These are phyloP conservation scores for Polydesmus complanatus DNA, from an alignment of 2,888 invertebrate genomes.

Conservation along the genomic window DNA sequence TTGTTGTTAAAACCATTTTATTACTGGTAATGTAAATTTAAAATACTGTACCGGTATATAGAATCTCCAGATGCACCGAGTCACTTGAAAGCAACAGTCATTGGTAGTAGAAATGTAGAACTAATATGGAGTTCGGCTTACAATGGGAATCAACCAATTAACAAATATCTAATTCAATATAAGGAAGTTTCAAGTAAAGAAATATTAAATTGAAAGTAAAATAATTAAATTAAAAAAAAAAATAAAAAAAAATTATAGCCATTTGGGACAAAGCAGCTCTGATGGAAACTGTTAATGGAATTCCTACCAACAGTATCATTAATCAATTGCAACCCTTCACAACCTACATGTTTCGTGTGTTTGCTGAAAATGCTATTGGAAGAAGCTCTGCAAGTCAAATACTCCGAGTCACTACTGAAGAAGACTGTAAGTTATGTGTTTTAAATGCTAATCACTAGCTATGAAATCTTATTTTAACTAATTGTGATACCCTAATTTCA, in stretches of 20 bases:
- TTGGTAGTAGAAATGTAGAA: neutral
- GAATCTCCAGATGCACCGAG: neutral
- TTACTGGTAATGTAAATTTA: too few species aligned
- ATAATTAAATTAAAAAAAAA: too few species aligned
- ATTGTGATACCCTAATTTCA: constrained; percentile 20
- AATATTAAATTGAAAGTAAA: neutral
- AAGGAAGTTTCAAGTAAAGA: neutral
- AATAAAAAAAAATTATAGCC: too few species aligned
- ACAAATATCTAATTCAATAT: neutral
- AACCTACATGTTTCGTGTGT: constrained; percentile 5
- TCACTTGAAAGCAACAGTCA: neutral
- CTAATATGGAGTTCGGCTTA: neutral
- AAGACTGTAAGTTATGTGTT: constrained; percentile 22
- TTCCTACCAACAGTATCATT: constrained; percentile 9
- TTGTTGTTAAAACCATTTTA: too few species aligned
- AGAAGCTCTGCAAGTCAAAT: constrained; percentile 10
- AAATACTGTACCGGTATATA: neutral
- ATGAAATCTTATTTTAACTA: too few species aligned
- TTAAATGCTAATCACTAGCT: too few species aligned
- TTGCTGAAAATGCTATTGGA: constrained; percentile 11
- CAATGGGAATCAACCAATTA: neutral
- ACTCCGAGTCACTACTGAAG: constrained; percentile 1
- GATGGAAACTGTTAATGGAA: constrained; percentile 14
- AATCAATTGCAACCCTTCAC: constrained; percentile 9
- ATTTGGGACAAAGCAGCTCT: constrained; percentile 6